Percentiles rank a stretch among this genome's conserved stretches.
Conservation (phyloP, 2,888 invertebrate species). For the Drosophila greeni region DNA sequence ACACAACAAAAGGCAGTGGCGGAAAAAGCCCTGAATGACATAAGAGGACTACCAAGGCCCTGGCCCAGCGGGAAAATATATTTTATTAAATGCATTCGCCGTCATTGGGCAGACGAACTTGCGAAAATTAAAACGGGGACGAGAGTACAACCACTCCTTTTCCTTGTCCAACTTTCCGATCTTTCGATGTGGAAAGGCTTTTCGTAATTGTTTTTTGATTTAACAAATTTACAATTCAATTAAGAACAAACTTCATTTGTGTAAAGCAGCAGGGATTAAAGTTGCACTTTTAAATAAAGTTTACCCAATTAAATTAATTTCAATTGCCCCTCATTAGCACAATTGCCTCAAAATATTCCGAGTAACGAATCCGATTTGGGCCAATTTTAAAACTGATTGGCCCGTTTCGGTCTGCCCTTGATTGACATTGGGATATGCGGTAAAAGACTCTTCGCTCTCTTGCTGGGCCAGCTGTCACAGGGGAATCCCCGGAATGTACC, state of each 20-base stretch:
- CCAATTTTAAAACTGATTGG: not conserved
- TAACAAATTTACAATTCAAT: slow-evolving; percentile 26
- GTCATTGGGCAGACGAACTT: slow-evolving; percentile 15
- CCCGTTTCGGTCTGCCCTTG: not conserved
- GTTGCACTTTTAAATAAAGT: not conserved
- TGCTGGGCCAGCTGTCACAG: not conserved
- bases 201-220: slow-evolving; percentile 36
- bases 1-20: slow-evolving; percentile 58
- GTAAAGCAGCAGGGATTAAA: not conserved
- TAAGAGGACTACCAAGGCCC: slow-evolving; percentile 33
- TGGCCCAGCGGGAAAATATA: slow-evolving; percentile 38
- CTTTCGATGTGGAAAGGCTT: slow-evolving; percentile 4
- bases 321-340: not conserved
- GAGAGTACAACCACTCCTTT: slow-evolving; percentile 13
- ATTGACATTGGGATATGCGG: not conserved
- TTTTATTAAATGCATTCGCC: slow-evolving; percentile 49
- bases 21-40: slow-evolving; percentile 30
- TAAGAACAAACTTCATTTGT: not conserved
- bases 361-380: not conserved
- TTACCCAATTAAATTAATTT: not conserved
- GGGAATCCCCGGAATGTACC: slow-evolving; percentile 4
- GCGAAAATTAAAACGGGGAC: slow-evolving; percentile 35
- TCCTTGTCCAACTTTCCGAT: slow-evolving; percentile 15
- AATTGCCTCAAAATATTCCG: not conserved
- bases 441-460: too few relatives aligned